phyloP scores from a whole-genome alignment of 1,140 invertebrate genomes.

The Drosophila sucinea region DNA sequence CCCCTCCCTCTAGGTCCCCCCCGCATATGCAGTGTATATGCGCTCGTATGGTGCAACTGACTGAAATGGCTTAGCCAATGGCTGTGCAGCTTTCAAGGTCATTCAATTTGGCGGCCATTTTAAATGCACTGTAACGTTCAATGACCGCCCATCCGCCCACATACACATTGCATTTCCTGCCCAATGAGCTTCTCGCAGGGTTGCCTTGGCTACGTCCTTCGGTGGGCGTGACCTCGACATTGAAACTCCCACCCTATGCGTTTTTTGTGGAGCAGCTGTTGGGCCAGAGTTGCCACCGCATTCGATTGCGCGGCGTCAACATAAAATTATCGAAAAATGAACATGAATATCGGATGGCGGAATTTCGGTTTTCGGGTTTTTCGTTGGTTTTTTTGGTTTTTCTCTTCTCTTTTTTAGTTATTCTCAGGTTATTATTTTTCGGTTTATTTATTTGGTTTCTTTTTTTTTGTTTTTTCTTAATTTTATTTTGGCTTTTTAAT shows the following conservation, averaged over 20 bases:
- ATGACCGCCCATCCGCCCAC: conserved; percentile 62
- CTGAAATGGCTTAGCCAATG: conserved; percentile 45
- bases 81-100: conserved; percentile 59
- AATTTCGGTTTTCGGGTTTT: not conserved
- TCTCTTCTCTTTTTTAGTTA: not conserved
- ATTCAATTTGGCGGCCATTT: conserved; percentile 73
- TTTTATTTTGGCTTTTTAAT: conserved; percentile 21
- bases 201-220: conserved; percentile 71
- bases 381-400: not conserved
- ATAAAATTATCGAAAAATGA: not conserved
- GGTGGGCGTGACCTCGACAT: conserved; percentile 77
- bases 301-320: not conserved
- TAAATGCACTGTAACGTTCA: conserved; percentile 60
- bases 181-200: conserved; percentile 61
- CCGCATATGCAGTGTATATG: not conserved
- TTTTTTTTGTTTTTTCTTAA: not conserved
- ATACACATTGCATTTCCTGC: conserved; percentile 62
- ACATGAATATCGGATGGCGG: not conserved
- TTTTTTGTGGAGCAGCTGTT: conserved; percentile 22
- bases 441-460: not conserved
- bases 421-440: not conserved
- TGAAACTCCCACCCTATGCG: conserved; percentile 53
- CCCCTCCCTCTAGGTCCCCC: not conserved
- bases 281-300: conserved; percentile 39
- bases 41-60: not conserved